These are phyloP conservation scores for Darevskia mixta DNA, from an alignment of 2,797 vertebrate species.

Conservation along the genomic window DNA sequence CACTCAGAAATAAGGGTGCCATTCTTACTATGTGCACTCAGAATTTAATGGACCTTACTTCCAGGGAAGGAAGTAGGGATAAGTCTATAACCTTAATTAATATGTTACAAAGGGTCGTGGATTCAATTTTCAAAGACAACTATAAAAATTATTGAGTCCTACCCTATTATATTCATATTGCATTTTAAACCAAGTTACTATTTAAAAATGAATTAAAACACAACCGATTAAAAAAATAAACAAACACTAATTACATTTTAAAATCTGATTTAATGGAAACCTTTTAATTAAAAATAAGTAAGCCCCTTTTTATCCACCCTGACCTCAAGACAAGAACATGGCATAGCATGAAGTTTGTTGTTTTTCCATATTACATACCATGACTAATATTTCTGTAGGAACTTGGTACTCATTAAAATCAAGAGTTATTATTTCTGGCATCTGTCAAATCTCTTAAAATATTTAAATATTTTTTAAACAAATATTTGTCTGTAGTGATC, in stretches of 20 bases:
- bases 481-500: constrained; percentile 31
- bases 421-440: constrained; percentile 7
- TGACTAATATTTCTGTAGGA: neutral
- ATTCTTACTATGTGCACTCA: neutral
- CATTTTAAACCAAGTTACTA: neutral
- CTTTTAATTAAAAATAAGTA: too few relatives aligned
- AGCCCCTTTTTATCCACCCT: neutral
- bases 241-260: neutral
- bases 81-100: neutral
- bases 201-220: neutral
- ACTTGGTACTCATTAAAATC: neutral
- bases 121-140: neutral
- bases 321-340: neutral
- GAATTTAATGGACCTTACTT: neutral
- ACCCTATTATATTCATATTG: neutral
- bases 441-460: constrained; percentile 24
- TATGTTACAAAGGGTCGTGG: neutral
- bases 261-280: neutral
- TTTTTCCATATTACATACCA: constrained; percentile 8
- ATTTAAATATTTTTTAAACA: constrained; percentile 3
- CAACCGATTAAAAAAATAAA: neutral
- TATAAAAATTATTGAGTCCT: too few relatives aligned
- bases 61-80: neutral
- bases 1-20: neutral
- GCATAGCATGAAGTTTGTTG: neutral